Conservation (phyloP, 2,888 invertebrate species). For the Aphidoletes aphidimyza region DNA sequence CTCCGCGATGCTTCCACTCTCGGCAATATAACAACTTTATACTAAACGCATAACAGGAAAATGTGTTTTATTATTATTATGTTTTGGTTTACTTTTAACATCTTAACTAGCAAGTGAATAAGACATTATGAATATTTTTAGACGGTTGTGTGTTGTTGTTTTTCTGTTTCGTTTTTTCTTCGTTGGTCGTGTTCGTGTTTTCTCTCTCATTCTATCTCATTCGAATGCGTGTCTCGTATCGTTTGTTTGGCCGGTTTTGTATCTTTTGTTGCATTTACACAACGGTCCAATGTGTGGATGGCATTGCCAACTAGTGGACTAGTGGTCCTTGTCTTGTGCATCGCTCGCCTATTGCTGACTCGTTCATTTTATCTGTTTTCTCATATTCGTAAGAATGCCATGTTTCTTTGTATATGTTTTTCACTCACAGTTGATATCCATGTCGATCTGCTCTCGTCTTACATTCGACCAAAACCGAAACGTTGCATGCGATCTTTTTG, state of each 20-base stretch:
- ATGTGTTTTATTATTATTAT: conserved; percentile 54
- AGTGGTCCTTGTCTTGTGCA: conserved; percentile 28
- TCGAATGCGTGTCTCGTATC: background rate
- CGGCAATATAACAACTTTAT: conserved; percentile 53
- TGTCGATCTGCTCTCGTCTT: background rate
- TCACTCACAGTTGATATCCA: background rate
- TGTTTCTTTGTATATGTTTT: background rate
- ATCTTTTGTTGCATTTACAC: background rate
- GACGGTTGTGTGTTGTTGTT: conserved; percentile 36
- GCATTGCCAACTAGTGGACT: background rate
- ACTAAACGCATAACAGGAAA: conserved; percentile 48
- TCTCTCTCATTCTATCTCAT: background rate
- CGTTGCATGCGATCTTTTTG: background rate
- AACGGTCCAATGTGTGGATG: background rate
- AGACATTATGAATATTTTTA: conserved; percentile 55
- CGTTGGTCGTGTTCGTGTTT: background rate
- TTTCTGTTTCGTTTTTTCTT: background rate
- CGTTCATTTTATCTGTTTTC: conserved; percentile 17
- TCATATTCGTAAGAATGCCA: background rate
- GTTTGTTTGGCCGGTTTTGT: too few species aligned
- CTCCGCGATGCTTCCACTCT: conserved; percentile 47
- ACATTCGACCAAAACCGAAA: background rate
- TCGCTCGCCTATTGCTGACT: background rate
- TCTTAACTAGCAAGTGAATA: conserved; percentile 55
- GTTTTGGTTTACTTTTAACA: conserved; percentile 54